Percentiles rank a stretch among this genome's conserved stretches.
Conservation (phyloP, 2,888 invertebrate species). For the Aphidoletes aphidimyza region DNA sequence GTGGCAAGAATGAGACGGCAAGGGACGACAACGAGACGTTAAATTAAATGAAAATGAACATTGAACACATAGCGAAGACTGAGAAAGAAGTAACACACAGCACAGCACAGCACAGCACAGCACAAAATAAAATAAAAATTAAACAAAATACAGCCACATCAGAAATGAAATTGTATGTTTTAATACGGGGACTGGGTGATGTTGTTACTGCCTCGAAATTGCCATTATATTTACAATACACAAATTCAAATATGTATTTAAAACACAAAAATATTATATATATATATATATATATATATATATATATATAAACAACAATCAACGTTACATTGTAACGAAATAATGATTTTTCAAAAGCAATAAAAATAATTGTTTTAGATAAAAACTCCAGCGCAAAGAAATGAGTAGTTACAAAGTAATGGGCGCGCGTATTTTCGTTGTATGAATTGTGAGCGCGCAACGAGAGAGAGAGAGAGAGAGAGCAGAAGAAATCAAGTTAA, state of each 20-base stretch:
- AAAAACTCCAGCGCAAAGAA: neutral
- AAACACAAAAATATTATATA: slow-evolving; percentile 7
- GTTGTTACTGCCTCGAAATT: slow-evolving; percentile 45
- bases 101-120: neutral
- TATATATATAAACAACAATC: no score
- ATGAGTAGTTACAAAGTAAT: neutral
- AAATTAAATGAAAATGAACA: slow-evolving; percentile 29
- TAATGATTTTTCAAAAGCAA: slow-evolving; percentile 49
- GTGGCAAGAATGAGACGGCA: neutral
- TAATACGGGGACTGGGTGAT: slow-evolving; percentile 4
- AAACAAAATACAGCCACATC: neutral
- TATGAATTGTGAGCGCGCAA: no score
- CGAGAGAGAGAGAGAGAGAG: neutral
- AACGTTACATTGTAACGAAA: slow-evolving; percentile 29
- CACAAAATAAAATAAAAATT: neutral
- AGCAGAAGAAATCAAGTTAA: neutral
- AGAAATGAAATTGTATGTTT: slow-evolving; percentile 47
- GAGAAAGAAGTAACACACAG: no score
- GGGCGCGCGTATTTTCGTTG: no score
- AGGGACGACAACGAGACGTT: neutral
- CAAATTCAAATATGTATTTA: slow-evolving; percentile 48
- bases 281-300: no score
- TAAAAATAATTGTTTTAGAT: slow-evolving; percentile 51
- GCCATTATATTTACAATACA: slow-evolving; percentile 34
- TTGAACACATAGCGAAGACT: no score